Evolutionary conservation across 2,888 invertebrate genomes (phyloP).

Genomic region (Palloptera scutellata): DNA sequence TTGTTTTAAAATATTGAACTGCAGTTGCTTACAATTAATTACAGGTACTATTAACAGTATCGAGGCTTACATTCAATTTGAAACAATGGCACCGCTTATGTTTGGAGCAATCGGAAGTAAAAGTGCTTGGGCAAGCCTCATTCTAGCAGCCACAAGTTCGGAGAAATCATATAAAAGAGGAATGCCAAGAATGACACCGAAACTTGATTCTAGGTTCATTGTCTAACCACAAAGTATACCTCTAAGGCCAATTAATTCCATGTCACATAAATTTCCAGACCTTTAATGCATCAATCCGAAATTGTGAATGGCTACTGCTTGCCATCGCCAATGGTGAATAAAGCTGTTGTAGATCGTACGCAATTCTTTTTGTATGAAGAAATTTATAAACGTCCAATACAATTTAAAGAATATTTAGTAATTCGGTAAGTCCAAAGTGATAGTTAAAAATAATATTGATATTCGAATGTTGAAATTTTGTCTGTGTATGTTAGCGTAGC

Average conservation of each 20-base stretch:
- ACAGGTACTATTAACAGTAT: slow-evolving; percentile 40
- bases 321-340: slow-evolving; percentile 38
- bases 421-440: slow-evolving; percentile 34
- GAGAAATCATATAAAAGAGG: slow-evolving; percentile 11
- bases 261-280: slow-evolving; percentile 20
- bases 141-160: slow-evolving; percentile 14
- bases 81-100: slow-evolving; percentile 19
- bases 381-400: slow-evolving; percentile 34
- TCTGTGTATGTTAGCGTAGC: not conserved
- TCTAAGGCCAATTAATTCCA: not conserved
- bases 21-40: not conserved
- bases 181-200: slow-evolving; percentile 33
- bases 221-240: not conserved
- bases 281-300: slow-evolving; percentile 26
- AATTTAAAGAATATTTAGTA: slow-evolving; percentile 36
- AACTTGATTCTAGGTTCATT: too few species aligned
- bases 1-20: not conserved
- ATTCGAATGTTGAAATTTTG: not conserved
- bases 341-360: slow-evolving; percentile 36
- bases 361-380: slow-evolving; percentile 32
- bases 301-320: slow-evolving; percentile 33
- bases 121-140: slow-evolving; percentile 35
- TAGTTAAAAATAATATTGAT: not conserved
- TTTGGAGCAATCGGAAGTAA: slow-evolving; percentile 30
- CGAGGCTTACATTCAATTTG: slow-evolving; percentile 37